Percentiles rank a stretch among this genome's conserved stretches.
Conservation (phyloP, 2,797 vertebrate genomes). For the Chloroceryle inda region DNA sequence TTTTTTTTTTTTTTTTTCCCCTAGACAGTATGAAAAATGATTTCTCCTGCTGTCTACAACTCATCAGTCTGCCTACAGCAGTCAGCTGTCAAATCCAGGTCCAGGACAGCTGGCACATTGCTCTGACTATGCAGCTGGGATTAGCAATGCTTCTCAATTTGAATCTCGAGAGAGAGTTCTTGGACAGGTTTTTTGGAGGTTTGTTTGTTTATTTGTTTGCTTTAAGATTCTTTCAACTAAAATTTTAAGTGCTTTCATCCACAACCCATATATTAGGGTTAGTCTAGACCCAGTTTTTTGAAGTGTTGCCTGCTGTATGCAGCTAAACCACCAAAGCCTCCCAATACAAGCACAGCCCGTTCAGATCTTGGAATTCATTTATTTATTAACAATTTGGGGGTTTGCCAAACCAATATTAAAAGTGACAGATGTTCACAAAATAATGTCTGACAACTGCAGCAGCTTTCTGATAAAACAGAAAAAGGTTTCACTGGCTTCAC, state of each 20-base stretch:
- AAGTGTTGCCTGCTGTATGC: background rate
- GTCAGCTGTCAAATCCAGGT: background rate
- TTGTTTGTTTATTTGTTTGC: background rate
- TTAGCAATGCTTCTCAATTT: background rate
- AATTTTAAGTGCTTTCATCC: conserved; percentile 17
- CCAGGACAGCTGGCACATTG: conserved; percentile 24
- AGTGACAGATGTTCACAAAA: conserved; percentile 20
- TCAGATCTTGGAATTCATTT: conserved; percentile 1
- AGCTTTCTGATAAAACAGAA: conserved; percentile 1
- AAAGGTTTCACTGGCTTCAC: background rate
- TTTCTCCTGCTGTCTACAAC: background rate
- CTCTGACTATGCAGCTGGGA: conserved; percentile 11
- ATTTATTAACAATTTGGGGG: background rate
- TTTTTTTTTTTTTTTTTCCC: background rate
- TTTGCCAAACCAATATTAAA: conserved; percentile 7
- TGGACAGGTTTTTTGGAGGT: background rate
- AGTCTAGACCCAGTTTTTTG: background rate
- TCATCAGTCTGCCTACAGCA: background rate
- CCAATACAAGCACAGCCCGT: background rate
- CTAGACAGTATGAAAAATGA: background rate
- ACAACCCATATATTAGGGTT: background rate
- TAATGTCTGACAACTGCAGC: background rate
- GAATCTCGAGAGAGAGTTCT: background rate
- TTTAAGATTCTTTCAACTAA: background rate
- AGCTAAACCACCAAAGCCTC: background rate